Base-by-base conservation (phyloP, 2,113 vertebrate genomes). In the Anolis sagrei region DNA sequence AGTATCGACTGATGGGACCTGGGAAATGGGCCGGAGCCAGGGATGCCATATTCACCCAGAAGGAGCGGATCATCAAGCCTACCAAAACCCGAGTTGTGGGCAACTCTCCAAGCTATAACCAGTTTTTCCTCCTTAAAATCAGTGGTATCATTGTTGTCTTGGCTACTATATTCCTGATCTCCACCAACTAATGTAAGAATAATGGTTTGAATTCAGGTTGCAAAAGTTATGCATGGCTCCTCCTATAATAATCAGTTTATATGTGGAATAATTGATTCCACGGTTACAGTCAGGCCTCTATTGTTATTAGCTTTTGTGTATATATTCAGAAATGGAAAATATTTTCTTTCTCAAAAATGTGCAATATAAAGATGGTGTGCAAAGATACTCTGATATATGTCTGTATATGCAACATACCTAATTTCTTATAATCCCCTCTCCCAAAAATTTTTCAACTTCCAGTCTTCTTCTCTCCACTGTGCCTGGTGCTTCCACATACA, bases 1-100 rank as follows among this genome's bases (percentile, higher is more conserved):
- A 98, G 90, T 97, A 97, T 79, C 96, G 96, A 19, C 72, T 97
- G 54, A 89, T 68, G 39, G 97, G 97, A n/a, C 96, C 96, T 3
- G 95, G 97, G 48, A 95, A 86, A 72, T 97, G 97, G 97, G 85
- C 89, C 0, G 97, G 95, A 10, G 97, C 97, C 61, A 93, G 94
- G 66, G 83, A 16, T 14, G 95, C 97, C 58, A 97, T 97, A 92
- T 79, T 97, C 66, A 96, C 96, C 62, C 96, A 97, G 92, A 95
- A 94, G n/a, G 93, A 95, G 1, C 93, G 97, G 78, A 92, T 97
- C 72, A 85, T 93, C 78, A 95, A 97, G 79, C 95, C 97, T 1
- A 88, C 96, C 1, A 96, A 94, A 86, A 97, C 96, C 0, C 95
- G 96, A 27, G 1, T 93, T 86, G 90, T 96, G 6, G 87, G 89